Percentiles rank a stretch among this genome's conserved stretches.
These are phyloP conservation scores for Aphelocoma coerulescens DNA, from an alignment of 2,113 vertebrate species.

Conservation along the genomic window DNA sequence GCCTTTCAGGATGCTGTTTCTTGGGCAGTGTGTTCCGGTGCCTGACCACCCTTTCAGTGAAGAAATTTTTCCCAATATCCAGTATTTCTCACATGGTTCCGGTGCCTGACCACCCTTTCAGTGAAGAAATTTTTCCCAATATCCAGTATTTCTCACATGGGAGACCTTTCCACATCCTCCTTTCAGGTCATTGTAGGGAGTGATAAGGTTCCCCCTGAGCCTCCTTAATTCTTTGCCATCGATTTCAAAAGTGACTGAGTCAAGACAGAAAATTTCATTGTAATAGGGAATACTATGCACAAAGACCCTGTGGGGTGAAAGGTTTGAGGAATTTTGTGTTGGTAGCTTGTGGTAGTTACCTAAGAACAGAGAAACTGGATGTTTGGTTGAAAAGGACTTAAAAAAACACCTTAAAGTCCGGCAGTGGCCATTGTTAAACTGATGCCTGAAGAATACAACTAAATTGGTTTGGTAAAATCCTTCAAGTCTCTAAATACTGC, in stretches of 20 bases:
- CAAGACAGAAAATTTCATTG: neutral
- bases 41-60: neutral
- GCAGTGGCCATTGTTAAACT: neutral
- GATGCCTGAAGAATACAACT: neutral
- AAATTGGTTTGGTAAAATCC: neutral
- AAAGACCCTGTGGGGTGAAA: neutral
- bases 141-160: neutral
- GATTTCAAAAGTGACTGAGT: neutral
- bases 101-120: neutral
- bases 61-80: neutral
- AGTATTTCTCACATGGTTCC: neutral
- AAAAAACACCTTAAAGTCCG: neutral
- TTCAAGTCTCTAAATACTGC: neutral
- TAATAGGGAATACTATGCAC: too few species aligned
- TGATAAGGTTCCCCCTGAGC: neutral
- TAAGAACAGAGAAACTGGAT: neutral
- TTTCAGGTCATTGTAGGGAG: neutral
- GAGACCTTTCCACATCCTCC: neutral
- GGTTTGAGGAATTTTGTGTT: neutral
- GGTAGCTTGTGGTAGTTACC: neutral
- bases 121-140: neutral
- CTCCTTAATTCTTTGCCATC: neutral
- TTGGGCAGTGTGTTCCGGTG: neutral
- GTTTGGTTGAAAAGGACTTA: neutral
- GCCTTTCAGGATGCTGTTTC: neutral